Conservation (phyloP, 23 tunicate genomes). For the Pegea sp. region DNA sequence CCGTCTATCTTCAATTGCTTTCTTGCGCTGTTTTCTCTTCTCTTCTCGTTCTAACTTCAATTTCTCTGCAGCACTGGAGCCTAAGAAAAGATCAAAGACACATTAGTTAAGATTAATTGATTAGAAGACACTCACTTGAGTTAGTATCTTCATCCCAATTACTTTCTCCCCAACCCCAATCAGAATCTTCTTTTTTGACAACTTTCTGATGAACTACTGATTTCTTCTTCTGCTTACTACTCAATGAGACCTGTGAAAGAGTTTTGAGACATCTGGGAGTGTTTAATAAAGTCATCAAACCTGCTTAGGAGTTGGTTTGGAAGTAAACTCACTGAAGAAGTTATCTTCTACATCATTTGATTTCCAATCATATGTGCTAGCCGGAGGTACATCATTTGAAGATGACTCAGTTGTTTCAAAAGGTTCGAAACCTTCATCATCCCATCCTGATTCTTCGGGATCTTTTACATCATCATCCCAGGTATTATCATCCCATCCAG, state of each 20-base stretch:
- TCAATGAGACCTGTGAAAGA: background rate
- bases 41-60: constrained; percentile 70
- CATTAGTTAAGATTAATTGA: background rate
- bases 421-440: background rate
- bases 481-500: constrained; percentile 6
- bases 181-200: background rate
- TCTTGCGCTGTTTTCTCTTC: constrained; percentile 45
- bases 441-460: constrained; percentile 1
- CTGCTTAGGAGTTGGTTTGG: constrained; percentile 68
- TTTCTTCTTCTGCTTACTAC: constrained; percentile 5
- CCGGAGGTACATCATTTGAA: constrained; percentile 8
- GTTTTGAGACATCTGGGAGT: background rate
- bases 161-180: constrained; percentile 13
- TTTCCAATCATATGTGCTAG: constrained; percentile 70
- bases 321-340: constrained; percentile 26
- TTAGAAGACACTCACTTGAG: background rate
- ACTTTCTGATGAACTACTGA: too few species aligned
- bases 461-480: background rate
- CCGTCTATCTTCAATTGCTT: constrained; percentile 51
- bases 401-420: background rate
- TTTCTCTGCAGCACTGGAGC: constrained; percentile 36
- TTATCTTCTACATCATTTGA: constrained; percentile 16
- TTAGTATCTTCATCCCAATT: constrained; percentile 19
- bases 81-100: constrained; percentile 5
- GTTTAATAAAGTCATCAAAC: constrained; percentile 1